A percentile compares a stretch with the other conserved stretches of the same genome.
These are phyloP conservation scores for Orthonevra nobilis DNA, from an alignment of 2,888 invertebrate genomes.

Conservation along the genomic window DNA sequence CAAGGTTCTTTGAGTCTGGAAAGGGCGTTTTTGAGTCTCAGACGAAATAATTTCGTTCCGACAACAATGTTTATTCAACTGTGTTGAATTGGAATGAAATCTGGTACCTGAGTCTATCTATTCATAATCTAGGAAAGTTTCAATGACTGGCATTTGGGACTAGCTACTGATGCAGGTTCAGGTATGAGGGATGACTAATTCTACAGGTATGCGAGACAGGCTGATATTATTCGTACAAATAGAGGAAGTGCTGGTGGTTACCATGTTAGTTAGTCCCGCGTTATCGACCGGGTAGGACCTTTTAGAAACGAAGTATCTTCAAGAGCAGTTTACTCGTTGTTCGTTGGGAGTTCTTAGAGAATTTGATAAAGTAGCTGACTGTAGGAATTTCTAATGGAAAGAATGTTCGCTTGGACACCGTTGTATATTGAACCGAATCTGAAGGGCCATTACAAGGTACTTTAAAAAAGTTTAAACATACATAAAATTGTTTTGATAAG, in stretches of 20 bases:
- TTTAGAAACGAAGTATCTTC: too few species aligned
- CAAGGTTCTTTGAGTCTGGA: too few species aligned
- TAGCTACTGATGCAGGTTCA: constrained; percentile 9
- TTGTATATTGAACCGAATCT: constrained; percentile 8
- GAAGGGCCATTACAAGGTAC: constrained; percentile 49
- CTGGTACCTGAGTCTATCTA: constrained; percentile 21
- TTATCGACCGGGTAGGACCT: constrained; percentile 32
- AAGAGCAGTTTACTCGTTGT: too few species aligned
- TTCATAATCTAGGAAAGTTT: constrained; percentile 21
- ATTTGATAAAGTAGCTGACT: not conserved
- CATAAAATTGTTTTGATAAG: too few species aligned
- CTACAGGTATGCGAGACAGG: not conserved
- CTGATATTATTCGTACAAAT: constrained; percentile 27
- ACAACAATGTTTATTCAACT: constrained; percentile 58
- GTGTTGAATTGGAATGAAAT: constrained; percentile 22
- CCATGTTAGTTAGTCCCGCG: constrained; percentile 36
- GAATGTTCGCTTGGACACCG: constrained; percentile 40
- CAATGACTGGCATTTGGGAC: not conserved
- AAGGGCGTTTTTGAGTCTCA: too few species aligned
- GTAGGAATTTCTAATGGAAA: too few species aligned
- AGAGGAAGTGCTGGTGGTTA: not conserved
- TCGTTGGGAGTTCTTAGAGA: too few species aligned
- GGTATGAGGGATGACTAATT: constrained; percentile 32
- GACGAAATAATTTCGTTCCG: constrained; percentile 1
- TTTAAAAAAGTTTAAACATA: too few species aligned